These are phyloP conservation scores for Bubo bubo DNA, from an alignment of 2,113 vertebrate genomes.

Conservation along the genomic window DNA sequence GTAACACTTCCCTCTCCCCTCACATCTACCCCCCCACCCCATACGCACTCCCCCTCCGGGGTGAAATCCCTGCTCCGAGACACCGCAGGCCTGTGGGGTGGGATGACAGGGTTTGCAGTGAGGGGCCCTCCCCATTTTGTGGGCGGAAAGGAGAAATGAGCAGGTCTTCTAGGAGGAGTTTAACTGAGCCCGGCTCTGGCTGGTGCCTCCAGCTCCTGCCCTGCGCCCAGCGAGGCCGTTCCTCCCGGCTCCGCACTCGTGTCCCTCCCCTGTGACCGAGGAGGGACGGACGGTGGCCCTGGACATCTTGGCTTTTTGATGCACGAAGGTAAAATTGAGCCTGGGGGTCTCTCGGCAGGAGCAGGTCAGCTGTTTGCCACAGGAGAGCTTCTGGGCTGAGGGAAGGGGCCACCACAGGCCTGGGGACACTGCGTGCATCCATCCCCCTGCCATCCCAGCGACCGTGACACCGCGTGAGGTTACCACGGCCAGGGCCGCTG, in stretches of 20 bases:
- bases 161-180: background rate
- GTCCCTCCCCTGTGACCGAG: background rate
- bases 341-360: background rate
- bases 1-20: background rate
- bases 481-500: background rate
- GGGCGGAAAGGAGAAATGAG: background rate
- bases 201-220: background rate
- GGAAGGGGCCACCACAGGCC: background rate
- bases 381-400: background rate
- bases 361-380: background rate
- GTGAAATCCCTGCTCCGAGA: background rate
- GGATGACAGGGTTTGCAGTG: background rate
- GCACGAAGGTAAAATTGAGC: background rate
- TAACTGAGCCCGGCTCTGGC: background rate
- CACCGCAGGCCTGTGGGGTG: background rate
- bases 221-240: rapidly evolving
- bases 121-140: background rate
- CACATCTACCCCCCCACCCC: background rate
- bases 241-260: rapidly evolving
- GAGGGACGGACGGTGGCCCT: background rate
- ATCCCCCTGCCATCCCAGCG: background rate
- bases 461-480: rapidly evolving
- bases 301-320: background rate
- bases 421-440: background rate
- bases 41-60: rapidly evolving